Base-by-base conservation (phyloP, 2,888 invertebrate genomes). In the Pollenia amentaria region DNA sequence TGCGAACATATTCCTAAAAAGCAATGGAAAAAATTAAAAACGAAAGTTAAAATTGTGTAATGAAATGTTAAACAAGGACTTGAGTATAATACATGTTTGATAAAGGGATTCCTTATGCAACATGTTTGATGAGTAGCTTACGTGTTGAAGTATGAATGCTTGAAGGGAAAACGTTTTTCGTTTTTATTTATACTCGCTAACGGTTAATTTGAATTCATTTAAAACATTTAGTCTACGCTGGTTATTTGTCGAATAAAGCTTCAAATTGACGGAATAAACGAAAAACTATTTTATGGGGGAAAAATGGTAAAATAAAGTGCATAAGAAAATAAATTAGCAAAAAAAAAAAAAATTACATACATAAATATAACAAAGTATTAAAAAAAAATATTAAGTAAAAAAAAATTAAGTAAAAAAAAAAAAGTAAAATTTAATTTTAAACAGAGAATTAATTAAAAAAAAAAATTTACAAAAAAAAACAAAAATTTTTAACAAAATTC, bases 151-250 rank as follows among this genome's bases (percentile, higher is more conserved):
- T 9, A 18, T 44, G 42, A 18, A 14, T 14, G 79, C 44, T 21
- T 29, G 65, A 76, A 62, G 69, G 79, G 64, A 75, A 75, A 21
- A 65, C 40, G 42, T 79, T 80, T 80, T 46, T 16, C 4, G n/a
- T 40, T 70, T 21, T 29, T 70, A 44, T 65, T 10, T 9, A n/a
- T 16, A 62, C 51, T 48, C 38, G 48, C 78, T 84, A 79, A 84
- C 78, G 62, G 60, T 75, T 73, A 62, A 53, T 69, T 51, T 21
- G 16, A 46, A 40, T 51, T n/a, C 6, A 60, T 51, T 73, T 67
- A 67, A 44, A 78, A 84, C 38, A 60, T 62, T 88, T 77, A 88
- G 88, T 88, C 80, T 82, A 75, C 80, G 88, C 78, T 85, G 79
- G 82, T 72, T 85, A 76, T 84, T 88, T 77, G 87, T 72, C 82